Percentiles rank a stretch among this genome's conserved stretches.
Conservation (phyloP, 1,140 invertebrate species). For the Brachionus plicatilis region DNA sequence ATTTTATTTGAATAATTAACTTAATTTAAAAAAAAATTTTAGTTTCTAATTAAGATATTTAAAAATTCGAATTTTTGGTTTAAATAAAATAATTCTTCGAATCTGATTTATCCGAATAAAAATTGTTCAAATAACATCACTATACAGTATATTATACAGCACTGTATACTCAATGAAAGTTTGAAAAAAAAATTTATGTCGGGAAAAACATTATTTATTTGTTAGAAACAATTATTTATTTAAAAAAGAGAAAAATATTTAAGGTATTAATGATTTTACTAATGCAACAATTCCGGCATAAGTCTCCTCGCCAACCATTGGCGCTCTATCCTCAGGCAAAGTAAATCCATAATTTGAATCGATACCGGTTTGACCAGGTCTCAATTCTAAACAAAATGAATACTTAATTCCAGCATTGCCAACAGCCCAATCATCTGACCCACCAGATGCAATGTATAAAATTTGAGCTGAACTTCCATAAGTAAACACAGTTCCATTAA, state of each 20-base stretch:
- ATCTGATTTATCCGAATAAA: too few relatives aligned
- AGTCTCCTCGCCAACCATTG: conserved; percentile 12
- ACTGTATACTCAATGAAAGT: too few relatives aligned
- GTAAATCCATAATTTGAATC: conserved; percentile 33
- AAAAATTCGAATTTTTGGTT: too few relatives aligned
- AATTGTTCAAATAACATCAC: too few relatives aligned
- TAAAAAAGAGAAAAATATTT: not conserved
- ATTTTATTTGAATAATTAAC: too few relatives aligned
- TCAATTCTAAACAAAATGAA: conserved; percentile 43
- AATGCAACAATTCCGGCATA: not conserved
- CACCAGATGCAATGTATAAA: conserved; percentile 42
- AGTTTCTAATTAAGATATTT: too few relatives aligned
- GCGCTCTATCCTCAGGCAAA: conserved; percentile 37
- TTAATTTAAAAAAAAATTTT: too few relatives aligned
- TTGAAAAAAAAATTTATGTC: not conserved
- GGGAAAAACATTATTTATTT: too few relatives aligned
- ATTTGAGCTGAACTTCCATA: conserved; percentile 31
- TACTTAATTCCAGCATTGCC: conserved; percentile 42
- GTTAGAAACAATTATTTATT: not conserved
- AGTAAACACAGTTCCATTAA: conserved; percentile 4
- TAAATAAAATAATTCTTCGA: too few relatives aligned
- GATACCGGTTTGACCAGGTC: conserved; percentile 22
- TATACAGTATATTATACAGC: too few relatives aligned
- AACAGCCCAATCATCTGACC: conserved; percentile 44
- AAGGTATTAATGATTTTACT: not conserved